Base-by-base conservation (phyloP, 2,113 vertebrate genomes). In the Patagioenas fasciata region DNA sequence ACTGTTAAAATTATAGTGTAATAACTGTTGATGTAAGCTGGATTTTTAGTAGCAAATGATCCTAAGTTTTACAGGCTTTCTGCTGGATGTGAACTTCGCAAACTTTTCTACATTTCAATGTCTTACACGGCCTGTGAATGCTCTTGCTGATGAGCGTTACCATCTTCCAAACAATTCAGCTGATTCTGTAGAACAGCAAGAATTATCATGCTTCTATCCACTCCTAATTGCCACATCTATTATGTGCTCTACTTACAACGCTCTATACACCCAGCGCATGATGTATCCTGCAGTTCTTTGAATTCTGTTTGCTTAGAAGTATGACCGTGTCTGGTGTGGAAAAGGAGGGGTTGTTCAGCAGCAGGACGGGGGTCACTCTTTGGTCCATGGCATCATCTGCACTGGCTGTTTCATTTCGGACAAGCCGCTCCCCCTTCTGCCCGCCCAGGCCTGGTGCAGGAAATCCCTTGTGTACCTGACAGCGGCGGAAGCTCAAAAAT, bases 161-260 rank as follows among this genome's bases (percentile, higher is more conserved):
- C 48, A 47, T 78, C 88, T 93, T 71, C 75, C 60, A 83, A 61
- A 96, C 85, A 96, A 92, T 88, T 70, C 94, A 80, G 56, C 72
- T 90, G 83, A 92, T 90, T 91, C 91, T 61, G 42, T 15, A 64
- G 47, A 77, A 34, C 51, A 84, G 82, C 56, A 84, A 42, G 88
- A 92, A 94, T 78, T 67, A 78, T 2, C 64, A 66, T 0, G 1
- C 17, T 85, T 40, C 71, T 47, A 51, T n/a, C 47, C 69, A 58
- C 17, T 17, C 32, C 15, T 40, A 80, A 83, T 47, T 88, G 72
- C 83, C 78, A 13, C 11, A 16, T 38, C 40, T 54, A 34, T 89
- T 78, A 47, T 40, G 36, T 40, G 50, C 16, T 13, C 51, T 91
- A 29, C 67, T 85, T 51, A 80, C 92, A 83, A 90, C 32, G 53